phyloP scores from a whole-genome alignment of 2,888 invertebrate genomes.

The Meliscaeva auricollis region DNA sequence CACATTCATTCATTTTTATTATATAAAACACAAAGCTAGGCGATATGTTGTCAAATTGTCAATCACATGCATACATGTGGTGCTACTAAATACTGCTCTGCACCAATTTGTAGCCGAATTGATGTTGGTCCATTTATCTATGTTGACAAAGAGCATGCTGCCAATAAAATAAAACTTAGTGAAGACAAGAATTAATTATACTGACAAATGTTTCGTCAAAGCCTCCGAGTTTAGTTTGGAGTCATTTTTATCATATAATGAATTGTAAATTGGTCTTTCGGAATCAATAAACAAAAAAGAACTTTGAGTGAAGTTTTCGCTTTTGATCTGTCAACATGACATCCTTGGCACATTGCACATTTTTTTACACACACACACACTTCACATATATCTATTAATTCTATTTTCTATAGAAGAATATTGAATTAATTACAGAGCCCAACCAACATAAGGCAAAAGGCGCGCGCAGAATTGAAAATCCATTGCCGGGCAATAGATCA shows the following conservation, averaged over 20 bases:
- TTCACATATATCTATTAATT: too few relatives aligned
- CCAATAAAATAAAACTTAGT: slow-evolving; percentile 20
- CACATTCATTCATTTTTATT: slow-evolving; percentile 36
- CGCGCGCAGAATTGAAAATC: slow-evolving; percentile 38
- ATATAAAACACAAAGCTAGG: slow-evolving; percentile 33
- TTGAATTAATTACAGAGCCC: slow-evolving; percentile 44
- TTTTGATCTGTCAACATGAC: slow-evolving; percentile 49
- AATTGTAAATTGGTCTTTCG: slow-evolving; percentile 50
- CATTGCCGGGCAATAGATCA: slow-evolving; percentile 54
- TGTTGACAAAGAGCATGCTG: slow-evolving; percentile 43
- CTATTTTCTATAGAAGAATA: slow-evolving; percentile 9
- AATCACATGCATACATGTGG: slow-evolving; percentile 48
- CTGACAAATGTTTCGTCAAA: slow-evolving; percentile 59
- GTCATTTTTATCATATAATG: slow-evolving; percentile 35
- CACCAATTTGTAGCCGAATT: slow-evolving; percentile 66
- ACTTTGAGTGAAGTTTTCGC: slow-evolving; percentile 11
- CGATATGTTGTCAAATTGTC: slow-evolving; percentile 66
- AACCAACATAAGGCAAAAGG: too few relatives aligned
- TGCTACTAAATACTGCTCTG: background rate
- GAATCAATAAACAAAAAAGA: slow-evolving; percentile 31
- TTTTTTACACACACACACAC: background rate
- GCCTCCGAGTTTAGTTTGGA: slow-evolving; percentile 17
- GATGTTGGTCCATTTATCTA: slow-evolving; percentile 52
- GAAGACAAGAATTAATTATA: slow-evolving; percentile 72
- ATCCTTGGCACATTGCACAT: slow-evolving; percentile 69